Base-by-base conservation (phyloP, 2,113 vertebrate species). In the Solea senegalensis region DNA sequence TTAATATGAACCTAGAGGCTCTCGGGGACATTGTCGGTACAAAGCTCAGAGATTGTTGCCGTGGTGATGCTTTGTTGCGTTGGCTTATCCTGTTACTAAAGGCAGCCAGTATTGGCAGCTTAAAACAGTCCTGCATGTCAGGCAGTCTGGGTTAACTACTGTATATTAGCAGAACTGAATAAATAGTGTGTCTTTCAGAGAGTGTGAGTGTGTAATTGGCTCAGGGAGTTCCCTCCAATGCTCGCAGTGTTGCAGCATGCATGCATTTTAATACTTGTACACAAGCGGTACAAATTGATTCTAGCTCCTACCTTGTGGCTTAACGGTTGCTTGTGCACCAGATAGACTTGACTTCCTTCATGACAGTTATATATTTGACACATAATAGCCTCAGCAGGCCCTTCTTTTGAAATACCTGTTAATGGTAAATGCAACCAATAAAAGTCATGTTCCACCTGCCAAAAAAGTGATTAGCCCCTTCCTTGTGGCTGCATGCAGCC, bases 1-100 rank as follows among this genome's bases (percentile, higher is more conserved):
- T 40, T 14, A 54, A 39, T 56, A 13, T 28, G 14, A 44, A 51
- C 39, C 15, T 28, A 50, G 26, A 68, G 49, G 60, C 73, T 9
- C 21, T 51, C 6, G 50, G 49, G 60, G 7, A 8, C 39, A 1
- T 13, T 76, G 62, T 65, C 57, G 58, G 26, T 21, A 11, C 27
- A 58, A 67, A 68, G 41, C 64, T 34, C 46, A 69, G 16, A 67
- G 54, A 71, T 56, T 75, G 73, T 81, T 77, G 45, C 69, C 66
- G 66, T 75, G 77, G 81, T 16, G 58, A 81, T 13, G n/a, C 45
- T 44, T n/a, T 41, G 46, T 56, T 2, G 60, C 67, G 53, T 51
- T 15, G 11, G 60, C 26, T n/a, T 57, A 51, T 44, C 9, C 14
- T 65, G 59, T 77, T 59, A 41, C 41, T 9, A 15, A n/a, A 68